Evolutionary conservation across 2,113 vertebrate genomes (phyloP).

Genomic region (Carlito syrichta): DNA sequence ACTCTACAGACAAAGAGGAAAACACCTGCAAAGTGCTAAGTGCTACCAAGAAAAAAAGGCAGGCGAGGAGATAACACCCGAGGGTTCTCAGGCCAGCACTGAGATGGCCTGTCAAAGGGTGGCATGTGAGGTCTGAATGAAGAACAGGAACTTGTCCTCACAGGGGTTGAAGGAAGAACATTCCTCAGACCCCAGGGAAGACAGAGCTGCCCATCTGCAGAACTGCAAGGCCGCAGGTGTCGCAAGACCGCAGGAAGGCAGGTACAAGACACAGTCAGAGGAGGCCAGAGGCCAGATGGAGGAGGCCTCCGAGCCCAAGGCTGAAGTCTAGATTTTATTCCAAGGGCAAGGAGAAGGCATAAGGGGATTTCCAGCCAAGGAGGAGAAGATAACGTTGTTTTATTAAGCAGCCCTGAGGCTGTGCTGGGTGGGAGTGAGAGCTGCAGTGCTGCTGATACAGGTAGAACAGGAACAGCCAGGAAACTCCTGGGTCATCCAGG

Average conservation of each 20-base stretch:
- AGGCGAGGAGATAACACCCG: rapidly evolving
- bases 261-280: rapidly evolving
- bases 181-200: not conserved
- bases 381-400: no score
- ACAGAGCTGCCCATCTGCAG: no score
- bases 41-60: not conserved
- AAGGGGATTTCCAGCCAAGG: not conserved
- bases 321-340: not conserved
- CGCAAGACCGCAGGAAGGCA: rapidly evolving
- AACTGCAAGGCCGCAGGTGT: not conserved
- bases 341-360: not conserved
- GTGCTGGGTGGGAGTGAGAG: no score
- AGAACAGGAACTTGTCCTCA: not conserved
- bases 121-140: not conserved
- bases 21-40: not conserved
- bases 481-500: not conserved
- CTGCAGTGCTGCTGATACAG: not conserved
- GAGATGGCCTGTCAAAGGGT: not conserved
- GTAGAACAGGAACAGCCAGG: not conserved
- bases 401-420: not conserved
- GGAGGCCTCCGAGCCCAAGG: not conserved
- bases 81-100: not conserved
- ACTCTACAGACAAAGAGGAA: not conserved
- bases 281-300: not conserved
- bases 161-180: not conserved